phyloP scores from a whole-genome alignment of 2,888 invertebrate species.

The Chymomyza amoena region DNA sequence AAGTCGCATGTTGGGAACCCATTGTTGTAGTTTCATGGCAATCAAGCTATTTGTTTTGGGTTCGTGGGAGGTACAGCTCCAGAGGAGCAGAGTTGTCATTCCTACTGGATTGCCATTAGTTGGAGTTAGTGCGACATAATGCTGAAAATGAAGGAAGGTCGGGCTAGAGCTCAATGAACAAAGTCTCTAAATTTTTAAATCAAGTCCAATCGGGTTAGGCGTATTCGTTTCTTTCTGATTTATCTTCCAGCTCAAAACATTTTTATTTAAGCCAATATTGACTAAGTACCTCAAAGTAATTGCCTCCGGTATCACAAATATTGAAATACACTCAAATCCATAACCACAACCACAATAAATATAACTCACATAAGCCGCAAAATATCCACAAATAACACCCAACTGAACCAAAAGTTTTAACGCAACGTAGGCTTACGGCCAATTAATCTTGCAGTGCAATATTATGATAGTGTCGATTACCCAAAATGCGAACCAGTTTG shows the following conservation, averaged over 20 bases:
- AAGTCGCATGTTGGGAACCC: not conserved
- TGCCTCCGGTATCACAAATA: not conserved
- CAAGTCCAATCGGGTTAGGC: no score
- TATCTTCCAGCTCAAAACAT: no score
- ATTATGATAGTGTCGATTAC: conserved; percentile 69
- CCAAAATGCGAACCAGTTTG: conserved; percentile 34
- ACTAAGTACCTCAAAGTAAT: not conserved
- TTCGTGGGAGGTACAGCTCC: not conserved
- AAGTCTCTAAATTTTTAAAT: no score
- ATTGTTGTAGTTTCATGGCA: not conserved
- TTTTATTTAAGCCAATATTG: no score
- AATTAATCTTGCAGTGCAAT: conserved; percentile 58
- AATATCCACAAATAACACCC: conserved; percentile 20
- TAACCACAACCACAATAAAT: conserved; percentile 24
- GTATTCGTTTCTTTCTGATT: no score
- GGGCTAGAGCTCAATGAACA: no score
- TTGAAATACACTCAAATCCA: not conserved
- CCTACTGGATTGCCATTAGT: no score
- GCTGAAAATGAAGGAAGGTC: no score
- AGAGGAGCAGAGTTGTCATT: no score
- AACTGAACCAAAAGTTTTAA: conserved; percentile 8
- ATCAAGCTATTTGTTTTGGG: not conserved
- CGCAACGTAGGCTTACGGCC: conserved; percentile 16
- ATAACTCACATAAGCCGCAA: conserved; percentile 46
- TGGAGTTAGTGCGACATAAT: no score